Percentiles rank a stretch among this genome's conserved stretches.
These are phyloP conservation scores for Nothocercus nigrocapillus DNA, from an alignment of 2,113 vertebrate species.

Conservation along the genomic window DNA sequence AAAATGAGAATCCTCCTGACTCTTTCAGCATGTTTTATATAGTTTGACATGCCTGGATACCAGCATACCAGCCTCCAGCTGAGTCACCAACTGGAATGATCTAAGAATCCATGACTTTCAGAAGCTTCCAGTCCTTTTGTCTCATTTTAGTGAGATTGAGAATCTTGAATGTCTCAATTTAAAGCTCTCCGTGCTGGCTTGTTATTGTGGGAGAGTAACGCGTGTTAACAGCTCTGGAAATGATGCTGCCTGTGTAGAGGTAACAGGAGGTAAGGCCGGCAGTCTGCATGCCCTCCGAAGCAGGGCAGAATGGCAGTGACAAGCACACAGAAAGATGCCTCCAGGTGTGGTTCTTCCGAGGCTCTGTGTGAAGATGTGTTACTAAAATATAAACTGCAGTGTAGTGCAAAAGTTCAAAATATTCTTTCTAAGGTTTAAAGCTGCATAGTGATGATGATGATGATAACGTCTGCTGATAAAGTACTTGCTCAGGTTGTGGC, in stretches of 20 bases:
- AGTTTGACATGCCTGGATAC: not conserved
- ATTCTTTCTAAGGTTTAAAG: not conserved
- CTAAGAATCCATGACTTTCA: not conserved
- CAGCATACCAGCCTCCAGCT: not conserved
- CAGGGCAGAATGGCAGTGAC: not conserved
- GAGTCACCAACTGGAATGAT: conserved; percentile 23
- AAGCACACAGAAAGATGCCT: not conserved
- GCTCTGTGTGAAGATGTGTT: not conserved
- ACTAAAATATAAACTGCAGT: not conserved
- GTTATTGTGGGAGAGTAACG: not conserved
- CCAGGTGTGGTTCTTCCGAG: not conserved
- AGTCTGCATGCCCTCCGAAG: not conserved
- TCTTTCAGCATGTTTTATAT: not conserved
- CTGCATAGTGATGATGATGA: too few relatives aligned
- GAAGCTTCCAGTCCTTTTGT: not conserved
- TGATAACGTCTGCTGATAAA: not conserved
- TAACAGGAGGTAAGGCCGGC: not conserved
- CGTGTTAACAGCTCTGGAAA: not conserved
- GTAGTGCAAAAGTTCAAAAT: not conserved
- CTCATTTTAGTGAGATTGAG: not conserved
- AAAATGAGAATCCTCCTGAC: not conserved
- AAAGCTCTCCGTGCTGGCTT: not conserved
- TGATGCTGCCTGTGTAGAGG: not conserved
- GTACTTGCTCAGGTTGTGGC: not conserved
- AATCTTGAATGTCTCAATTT: not conserved